Evolutionary conservation across 2,113 vertebrate genomes (phyloP).

Genomic region (Phalacrocorax pelagicus): DNA sequence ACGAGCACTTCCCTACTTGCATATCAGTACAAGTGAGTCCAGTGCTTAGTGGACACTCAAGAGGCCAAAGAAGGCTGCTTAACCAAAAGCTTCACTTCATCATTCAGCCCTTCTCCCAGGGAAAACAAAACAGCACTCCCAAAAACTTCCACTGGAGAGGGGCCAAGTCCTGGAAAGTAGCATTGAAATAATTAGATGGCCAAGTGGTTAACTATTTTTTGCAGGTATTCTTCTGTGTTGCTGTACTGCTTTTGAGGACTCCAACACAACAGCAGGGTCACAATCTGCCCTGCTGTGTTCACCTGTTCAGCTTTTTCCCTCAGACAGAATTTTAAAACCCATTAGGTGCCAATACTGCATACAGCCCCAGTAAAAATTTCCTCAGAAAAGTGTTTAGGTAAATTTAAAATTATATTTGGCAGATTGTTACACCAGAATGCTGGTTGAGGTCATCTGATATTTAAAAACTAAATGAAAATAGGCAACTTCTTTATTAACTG

Average conservation of each 20-base stretch:
- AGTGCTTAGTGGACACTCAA: not conserved
- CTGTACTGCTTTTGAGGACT: not conserved
- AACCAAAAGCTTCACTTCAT: not conserved
- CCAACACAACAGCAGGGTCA: not conserved
- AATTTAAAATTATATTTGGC: not conserved
- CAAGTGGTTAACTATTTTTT: not conserved
- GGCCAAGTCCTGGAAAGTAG: not conserved
- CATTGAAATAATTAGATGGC: not conserved
- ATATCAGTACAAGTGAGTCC: not conserved
- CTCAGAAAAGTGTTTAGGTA: not conserved
- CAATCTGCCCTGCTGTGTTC: not conserved
- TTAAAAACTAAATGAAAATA: constrained; percentile 2
- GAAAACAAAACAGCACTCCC: not conserved
- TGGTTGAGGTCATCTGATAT: not conserved
- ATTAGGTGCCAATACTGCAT: not conserved
- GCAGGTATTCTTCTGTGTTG: not conserved
- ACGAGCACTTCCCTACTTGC: no score
- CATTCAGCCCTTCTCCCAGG: not conserved
- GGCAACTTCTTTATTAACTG: not conserved
- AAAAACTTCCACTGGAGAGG: not conserved
- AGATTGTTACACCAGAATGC: not conserved
- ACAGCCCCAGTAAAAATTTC: not conserved
- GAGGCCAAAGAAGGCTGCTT: not conserved
- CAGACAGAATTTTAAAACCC: not conserved
- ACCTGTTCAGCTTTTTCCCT: not conserved